A percentile compares a stretch with the other conserved stretches of the same genome.
Evolutionary conservation across 2,888 invertebrate species (phyloP).

Genomic region (Conus canariensis): DNA sequence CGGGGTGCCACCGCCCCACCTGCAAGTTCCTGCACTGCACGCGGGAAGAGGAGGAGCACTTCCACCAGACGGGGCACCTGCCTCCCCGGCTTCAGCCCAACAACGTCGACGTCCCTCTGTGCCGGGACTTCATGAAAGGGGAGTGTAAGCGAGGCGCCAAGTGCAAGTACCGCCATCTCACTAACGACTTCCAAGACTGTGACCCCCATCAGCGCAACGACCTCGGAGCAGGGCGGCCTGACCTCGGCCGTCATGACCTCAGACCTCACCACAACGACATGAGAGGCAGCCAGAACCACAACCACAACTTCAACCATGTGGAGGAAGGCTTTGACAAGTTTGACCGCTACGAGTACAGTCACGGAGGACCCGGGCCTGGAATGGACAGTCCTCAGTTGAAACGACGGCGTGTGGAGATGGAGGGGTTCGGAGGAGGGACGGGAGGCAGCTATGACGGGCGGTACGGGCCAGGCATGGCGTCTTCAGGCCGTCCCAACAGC

Average conservation of each 20-base stretch:
- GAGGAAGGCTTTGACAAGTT: constrained; percentile 43
- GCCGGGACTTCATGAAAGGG: constrained; percentile 84
- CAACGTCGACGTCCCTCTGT: constrained; percentile 80
- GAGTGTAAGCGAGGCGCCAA: constrained; percentile 81
- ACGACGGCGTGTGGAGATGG: constrained; percentile 64
- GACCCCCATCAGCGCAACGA: constrained; percentile 24
- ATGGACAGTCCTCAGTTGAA: constrained; percentile 62
- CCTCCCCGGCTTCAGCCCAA: constrained; percentile 80
- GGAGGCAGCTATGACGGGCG: constrained; percentile 39
- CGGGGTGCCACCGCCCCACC: constrained; percentile 86
- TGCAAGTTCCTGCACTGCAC: constrained; percentile 90
- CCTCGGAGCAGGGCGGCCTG: neutral
- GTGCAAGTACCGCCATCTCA: constrained; percentile 81
- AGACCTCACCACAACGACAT: constrained; percentile 27
- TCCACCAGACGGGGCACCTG: constrained; percentile 86
- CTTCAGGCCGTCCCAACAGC: constrained; percentile 63
- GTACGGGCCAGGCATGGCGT: constrained; percentile 52
- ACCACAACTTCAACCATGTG: constrained; percentile 37
- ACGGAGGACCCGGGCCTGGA: constrained; percentile 63
- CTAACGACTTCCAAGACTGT: constrained; percentile 35
- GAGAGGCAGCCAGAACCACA: neutral
- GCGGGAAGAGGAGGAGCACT: constrained; percentile 86
- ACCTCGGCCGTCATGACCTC: neutral
- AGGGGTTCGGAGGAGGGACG: constrained; percentile 12
- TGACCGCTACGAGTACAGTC: constrained; percentile 57